These are phyloP conservation scores for Bufo bufo DNA, from an alignment of 2,113 vertebrate genomes.

Conservation along the genomic window DNA sequence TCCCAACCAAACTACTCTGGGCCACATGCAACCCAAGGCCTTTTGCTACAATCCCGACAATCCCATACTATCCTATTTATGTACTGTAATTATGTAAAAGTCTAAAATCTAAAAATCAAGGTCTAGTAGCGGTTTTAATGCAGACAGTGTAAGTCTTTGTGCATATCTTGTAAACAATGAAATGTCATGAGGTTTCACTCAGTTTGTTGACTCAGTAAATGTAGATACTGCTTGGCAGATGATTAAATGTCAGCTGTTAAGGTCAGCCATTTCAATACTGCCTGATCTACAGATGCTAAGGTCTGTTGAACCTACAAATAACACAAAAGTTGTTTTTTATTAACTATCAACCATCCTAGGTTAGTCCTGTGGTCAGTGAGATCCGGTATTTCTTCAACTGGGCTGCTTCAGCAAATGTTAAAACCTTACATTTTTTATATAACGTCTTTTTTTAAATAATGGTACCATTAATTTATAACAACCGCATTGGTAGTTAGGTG, in stretches of 20 bases:
- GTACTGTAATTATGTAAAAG: too few species aligned
- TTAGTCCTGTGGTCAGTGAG: not conserved
- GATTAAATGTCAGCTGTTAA: slow-evolving; percentile 50
- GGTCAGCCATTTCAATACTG: slow-evolving; percentile 36
- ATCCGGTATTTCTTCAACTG: not conserved
- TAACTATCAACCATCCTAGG: not conserved
- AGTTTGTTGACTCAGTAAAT: slow-evolving; percentile 46
- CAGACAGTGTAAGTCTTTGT: not conserved
- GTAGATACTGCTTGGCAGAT: slow-evolving; percentile 19
- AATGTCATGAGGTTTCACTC: not conserved
- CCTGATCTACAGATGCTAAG: not conserved
- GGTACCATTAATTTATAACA: not conserved
- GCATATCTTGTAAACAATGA: not conserved
- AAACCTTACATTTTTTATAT: not conserved
- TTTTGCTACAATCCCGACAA: too few species aligned
- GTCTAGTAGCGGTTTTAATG: not conserved
- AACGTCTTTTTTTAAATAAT: not conserved
- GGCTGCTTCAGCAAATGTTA: not conserved
- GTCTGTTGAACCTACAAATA: slow-evolving; percentile 34
- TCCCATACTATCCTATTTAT: too few species aligned
- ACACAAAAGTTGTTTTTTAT: not conserved
- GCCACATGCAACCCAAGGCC: too few species aligned
- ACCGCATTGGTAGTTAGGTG: not conserved
- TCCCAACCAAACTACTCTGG: too few species aligned
- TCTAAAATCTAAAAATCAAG: too few species aligned